Percentiles rank a stretch among this genome's conserved stretches.
phyloP scores from a whole-genome alignment of 2,888 invertebrate genomes.

The Diaperis boleti region DNA sequence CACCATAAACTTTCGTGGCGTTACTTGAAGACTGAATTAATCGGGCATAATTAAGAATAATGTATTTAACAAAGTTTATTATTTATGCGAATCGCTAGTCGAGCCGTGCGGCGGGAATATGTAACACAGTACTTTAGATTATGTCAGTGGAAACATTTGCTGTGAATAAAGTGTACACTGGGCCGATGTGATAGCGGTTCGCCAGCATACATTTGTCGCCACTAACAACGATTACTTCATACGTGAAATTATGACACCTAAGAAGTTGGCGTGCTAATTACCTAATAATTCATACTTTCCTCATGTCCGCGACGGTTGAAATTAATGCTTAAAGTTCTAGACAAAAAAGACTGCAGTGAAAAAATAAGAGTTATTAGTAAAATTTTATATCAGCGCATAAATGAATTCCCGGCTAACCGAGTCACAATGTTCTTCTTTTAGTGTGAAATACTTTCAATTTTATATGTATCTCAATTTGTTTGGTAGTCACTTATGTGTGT shows the following conservation, averaged over 20 bases:
- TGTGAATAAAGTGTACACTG: constrained; percentile 56
- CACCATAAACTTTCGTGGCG: no score
- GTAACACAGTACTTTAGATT: constrained; percentile 55
- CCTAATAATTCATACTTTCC: constrained; percentile 38
- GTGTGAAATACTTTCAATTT: constrained; percentile 30
- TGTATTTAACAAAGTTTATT: constrained; percentile 58
- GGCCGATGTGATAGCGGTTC: constrained; percentile 54
- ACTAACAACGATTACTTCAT: constrained; percentile 44
- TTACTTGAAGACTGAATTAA: constrained; percentile 51
- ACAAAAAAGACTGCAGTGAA: constrained; percentile 11
- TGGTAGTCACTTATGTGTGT: constrained; percentile 36
- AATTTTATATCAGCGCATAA: constrained; percentile 32
- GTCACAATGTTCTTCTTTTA: constrained; percentile 26
- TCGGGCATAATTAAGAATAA: constrained; percentile 58
- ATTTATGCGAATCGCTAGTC: constrained; percentile 54
- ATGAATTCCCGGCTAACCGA: constrained; percentile 17
- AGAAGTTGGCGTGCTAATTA: constrained; percentile 42
- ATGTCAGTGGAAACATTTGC: constrained; percentile 58
- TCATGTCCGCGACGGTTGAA: constrained; percentile 15
- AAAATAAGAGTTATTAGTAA: constrained; percentile 30
- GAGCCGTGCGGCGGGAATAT: constrained; percentile 46
- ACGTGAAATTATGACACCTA: constrained; percentile 45
- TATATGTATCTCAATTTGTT: constrained; percentile 36
- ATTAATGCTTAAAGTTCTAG: constrained; percentile 25
- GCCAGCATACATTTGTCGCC: constrained; percentile 50